Percentiles rank a stretch among this genome's conserved stretches.
Evolutionary conservation across 92 coral and sea anemone genomes (phyloP).

Genomic region (Micromussa lordhowensis): DNA sequence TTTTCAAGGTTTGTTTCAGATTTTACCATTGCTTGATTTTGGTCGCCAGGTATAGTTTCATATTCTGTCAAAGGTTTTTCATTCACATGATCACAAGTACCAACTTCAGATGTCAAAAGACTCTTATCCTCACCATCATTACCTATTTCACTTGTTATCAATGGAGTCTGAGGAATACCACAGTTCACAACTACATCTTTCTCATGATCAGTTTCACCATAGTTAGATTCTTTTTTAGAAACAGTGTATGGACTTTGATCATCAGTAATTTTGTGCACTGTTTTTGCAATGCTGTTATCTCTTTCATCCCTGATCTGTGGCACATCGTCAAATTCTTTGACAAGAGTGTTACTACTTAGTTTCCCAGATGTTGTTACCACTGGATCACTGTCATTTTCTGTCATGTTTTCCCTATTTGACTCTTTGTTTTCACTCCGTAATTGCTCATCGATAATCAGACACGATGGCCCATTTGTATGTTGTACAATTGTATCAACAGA

Average conservation of each 20-base stretch:
- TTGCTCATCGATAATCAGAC: neutral
- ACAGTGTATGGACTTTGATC: neutral
- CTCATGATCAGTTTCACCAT: neutral
- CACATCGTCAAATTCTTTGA: neutral
- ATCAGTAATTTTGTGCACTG: neutral
- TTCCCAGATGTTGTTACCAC: neutral
- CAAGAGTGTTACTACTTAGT: neutral
- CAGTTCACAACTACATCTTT: neutral
- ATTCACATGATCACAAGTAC: neutral
- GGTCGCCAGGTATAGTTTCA: neutral
- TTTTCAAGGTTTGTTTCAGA: neutral
- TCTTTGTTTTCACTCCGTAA: neutral
- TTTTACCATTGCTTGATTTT: neutral
- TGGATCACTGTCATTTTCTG: neutral
- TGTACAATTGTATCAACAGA: neutral
- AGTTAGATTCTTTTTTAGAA: neutral
- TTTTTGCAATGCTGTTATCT: neutral
- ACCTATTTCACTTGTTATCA: neutral
- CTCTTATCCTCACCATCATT: neutral
- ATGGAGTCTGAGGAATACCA: neutral
- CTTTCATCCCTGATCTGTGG: neutral
- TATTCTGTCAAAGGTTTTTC: constrained; percentile 3
- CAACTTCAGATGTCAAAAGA: neutral
- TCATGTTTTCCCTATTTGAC: neutral
- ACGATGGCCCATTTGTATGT: neutral